Conservation (phyloP, 2,888 invertebrate species). For the Lissocephala sabroskyi region DNA sequence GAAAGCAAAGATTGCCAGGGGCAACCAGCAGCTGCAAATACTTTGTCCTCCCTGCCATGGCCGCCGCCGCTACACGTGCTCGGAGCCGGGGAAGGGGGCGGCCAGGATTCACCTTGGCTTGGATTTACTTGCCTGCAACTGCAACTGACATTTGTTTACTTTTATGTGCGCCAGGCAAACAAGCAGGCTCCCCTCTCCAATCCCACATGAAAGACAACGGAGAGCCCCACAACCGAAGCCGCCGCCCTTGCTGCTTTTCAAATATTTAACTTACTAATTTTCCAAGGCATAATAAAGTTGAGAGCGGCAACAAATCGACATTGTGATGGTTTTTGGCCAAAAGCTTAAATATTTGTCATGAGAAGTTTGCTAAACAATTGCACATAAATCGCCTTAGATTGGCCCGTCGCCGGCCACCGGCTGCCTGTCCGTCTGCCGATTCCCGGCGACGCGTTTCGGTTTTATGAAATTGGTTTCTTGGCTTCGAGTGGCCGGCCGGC, state of each 20-base stretch:
- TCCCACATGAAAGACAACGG: too few relatives aligned
- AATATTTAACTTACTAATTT: constrained; percentile 38
- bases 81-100: constrained; percentile 3
- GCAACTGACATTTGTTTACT: constrained; percentile 57
- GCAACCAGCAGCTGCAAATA: constrained; percentile 54
- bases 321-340: not conserved
- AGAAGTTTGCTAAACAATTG: not conserved
- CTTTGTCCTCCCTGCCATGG: constrained; percentile 33
- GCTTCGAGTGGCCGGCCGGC: constrained; percentile 23
- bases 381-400: not conserved
- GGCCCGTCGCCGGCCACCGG: not conserved
- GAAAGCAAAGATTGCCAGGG: constrained; percentile 50
- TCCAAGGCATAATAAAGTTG: constrained; percentile 48
- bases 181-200: too few relatives aligned
- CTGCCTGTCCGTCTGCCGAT: not conserved
- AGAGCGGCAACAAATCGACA: constrained; percentile 17
- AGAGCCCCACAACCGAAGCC: too few relatives aligned
- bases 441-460: not conserved
- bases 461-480: constrained; percentile 49
- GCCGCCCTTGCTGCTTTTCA: constrained; percentile 6
- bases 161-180: constrained; percentile 37
- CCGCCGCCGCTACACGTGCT: constrained; percentile 13
- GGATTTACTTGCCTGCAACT: constrained; percentile 17
- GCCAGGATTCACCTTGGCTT: constrained; percentile 5
- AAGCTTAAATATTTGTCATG: not conserved